Base-by-base conservation (phyloP, 2,797 vertebrate species). In the Enteromius treurensis region DNA sequence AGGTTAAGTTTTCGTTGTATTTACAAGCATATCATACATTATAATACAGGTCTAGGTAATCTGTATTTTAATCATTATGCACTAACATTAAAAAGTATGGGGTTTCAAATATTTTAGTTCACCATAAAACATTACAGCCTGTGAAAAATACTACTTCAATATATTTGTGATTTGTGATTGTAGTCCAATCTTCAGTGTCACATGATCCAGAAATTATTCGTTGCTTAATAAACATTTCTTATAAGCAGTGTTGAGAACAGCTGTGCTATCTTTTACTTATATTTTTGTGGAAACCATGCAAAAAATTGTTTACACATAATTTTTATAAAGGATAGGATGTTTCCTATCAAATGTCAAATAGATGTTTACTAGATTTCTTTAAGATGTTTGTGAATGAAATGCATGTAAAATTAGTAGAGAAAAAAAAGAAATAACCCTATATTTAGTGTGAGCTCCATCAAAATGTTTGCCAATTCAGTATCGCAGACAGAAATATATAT, bases 1-100 rank as follows among this genome's bases (percentile, higher is more conserved):
- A 69, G 97, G 97, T 98, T 0, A 4, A 40, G 6, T n/a, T 21
- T 17, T 32, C 15, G 62, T 34, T 65, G 34, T 19, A 17, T 8
- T 64, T 23, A 60, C 23, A 62, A 15, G 23, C 23, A 62, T 62
- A 29, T 62, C 29, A 65, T 32, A 64, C 8, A 17, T 32, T 32
- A 64, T 8, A 34, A 65, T 19, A 19, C 17, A 34, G 62, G 6
- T 3, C 6, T 19, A 19, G 15, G 0, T 34, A 15, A 6, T 62
- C 58, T 15, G 2, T 5, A 17, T 64, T 64, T 32, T 1, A 65
- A 65, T 34, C 7, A 7, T 62, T 19, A 65, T 32, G 32, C 29
- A 65, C 29, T 19, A 15, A 7, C 62, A 34, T 65, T 19, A 14
- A 34, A 19, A 34, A 9, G 15, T 64, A 32, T 17, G 60, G 5